Evolutionary conservation across 2,888 invertebrate species (phyloP).

Genomic region (Halictus quadricinctus): DNA sequence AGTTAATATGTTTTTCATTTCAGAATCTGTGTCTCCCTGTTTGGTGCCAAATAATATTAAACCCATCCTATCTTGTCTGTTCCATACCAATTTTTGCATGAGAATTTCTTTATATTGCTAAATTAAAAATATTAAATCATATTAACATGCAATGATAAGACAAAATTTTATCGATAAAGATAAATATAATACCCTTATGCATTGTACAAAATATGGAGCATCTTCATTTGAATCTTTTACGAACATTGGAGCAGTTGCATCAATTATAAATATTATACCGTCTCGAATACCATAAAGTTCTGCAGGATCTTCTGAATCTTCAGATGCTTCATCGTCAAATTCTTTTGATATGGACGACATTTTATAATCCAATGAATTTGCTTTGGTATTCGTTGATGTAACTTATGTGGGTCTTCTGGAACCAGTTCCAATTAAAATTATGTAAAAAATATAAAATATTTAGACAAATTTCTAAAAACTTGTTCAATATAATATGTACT

Average conservation of each 20-base stretch:
- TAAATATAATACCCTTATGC: constrained; percentile 61
- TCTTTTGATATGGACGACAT: constrained; percentile 28
- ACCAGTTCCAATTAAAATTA: background rate
- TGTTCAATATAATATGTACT: background rate
- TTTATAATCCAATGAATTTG: background rate
- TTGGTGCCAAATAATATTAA: constrained; percentile 66
- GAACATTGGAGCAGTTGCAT: constrained; percentile 69
- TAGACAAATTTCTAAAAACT: background rate
- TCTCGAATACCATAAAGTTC: constrained; percentile 57
- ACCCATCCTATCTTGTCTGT: constrained; percentile 70
- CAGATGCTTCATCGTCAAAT: background rate
- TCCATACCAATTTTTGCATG: constrained; percentile 67
- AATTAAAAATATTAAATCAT: background rate
- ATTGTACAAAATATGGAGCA: constrained; percentile 61
- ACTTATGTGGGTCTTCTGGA: background rate
- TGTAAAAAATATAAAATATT: background rate
- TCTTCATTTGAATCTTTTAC: constrained; percentile 39
- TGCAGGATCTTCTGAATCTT: constrained; percentile 4
- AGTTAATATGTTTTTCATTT: constrained; percentile 58
- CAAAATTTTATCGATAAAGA: background rate
- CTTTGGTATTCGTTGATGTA: background rate
- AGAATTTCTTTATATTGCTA: constrained; percentile 65
- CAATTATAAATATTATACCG: constrained; percentile 69
- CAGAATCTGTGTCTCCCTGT: constrained; percentile 54
- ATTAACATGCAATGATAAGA: background rate